Evolutionary conservation across 2,888 invertebrate species (phyloP), one percentile per base, ranked within the genome.

Genomic region (Dryobotodes eremita): DNA sequence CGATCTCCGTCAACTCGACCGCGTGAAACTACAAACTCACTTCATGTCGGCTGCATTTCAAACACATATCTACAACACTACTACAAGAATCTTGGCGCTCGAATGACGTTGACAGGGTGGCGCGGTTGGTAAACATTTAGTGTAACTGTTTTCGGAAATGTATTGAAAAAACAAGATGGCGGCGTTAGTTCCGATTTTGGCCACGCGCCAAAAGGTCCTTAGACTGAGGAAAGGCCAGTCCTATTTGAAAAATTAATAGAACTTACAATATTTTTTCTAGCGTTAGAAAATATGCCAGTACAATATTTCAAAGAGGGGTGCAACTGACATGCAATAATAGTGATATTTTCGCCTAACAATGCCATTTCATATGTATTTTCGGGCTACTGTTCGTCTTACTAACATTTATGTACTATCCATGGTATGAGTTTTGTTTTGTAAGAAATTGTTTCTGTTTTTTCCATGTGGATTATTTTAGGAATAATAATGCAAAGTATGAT

Each of bases 1-100:
- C 96, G 15, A 90, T 95, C 82, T 96, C 96, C 0, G 91, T 90
- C 55, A 95, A 94, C 80, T 95, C 96, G 6, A 91, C 93, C 17
- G 93, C 91, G 88, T 93, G 92, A 93, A 85, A 84, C 59, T 26
- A 46, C 17, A 26, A 23, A 17, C 31, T 62, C 59, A 59, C 20
- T 74, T 57, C 64, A 80, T 71, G 80, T 87, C 88, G 74, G 86
- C 81, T 90, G 90, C 91, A 92, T 91, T 90, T 90, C 84, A 80
- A 71, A 80, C 23, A 71, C 59, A 78, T 53, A 61, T 31, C 61
- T 71, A 57, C 53, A 65, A 82, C 76, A 36, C 11, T n/a, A 13
- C n/a, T n/a, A 42, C n/a, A 57, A 20, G n/a, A 3, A 57, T 57
- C 11, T 70, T 57, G 20, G 20, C n/a, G 11, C 42, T 55, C 42